phyloP scores from a whole-genome alignment of 1,140 invertebrate genomes.

The Rhopalosiphum maidis region DNA sequence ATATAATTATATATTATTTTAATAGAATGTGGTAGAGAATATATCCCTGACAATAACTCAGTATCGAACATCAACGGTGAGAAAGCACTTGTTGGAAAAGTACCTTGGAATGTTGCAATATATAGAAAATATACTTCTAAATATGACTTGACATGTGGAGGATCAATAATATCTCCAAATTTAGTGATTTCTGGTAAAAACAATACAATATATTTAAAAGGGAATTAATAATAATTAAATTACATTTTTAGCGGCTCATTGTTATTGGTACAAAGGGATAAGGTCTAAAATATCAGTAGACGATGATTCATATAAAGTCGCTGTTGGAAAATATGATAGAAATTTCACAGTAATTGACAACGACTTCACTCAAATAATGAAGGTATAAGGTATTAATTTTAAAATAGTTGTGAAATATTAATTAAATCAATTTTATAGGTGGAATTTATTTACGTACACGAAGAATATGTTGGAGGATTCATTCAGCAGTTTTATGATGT shows the following conservation, averaged over 20 bases:
- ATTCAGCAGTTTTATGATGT: no score
- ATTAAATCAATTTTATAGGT: not conserved
- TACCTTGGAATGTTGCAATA: no score
- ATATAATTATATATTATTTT: no score
- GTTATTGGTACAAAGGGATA: not conserved
- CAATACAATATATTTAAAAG: not conserved
- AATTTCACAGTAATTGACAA: not conserved
- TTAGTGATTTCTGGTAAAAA: slow-evolving; percentile 19
- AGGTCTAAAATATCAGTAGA: not conserved
- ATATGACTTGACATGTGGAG: slow-evolving; percentile 7
- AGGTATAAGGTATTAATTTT: not conserved
- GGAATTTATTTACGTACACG: not conserved
- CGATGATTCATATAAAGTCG: not conserved
- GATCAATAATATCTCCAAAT: slow-evolving; percentile 11
- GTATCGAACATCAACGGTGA: no score
- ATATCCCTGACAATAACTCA: no score
- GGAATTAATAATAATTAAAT: no score
- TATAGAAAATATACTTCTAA: no score
- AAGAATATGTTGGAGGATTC: not conserved
- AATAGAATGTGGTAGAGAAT: no score
- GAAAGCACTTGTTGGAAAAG: no score
- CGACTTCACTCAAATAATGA: not conserved
- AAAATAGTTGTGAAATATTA: no score
- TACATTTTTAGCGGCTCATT: not conserved
- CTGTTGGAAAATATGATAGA: slow-evolving; percentile 20